Percentiles rank a stretch among this genome's conserved stretches.
phyloP scores from a whole-genome alignment of 2,113 vertebrate species.

The Ophiodon elongatus region DNA sequence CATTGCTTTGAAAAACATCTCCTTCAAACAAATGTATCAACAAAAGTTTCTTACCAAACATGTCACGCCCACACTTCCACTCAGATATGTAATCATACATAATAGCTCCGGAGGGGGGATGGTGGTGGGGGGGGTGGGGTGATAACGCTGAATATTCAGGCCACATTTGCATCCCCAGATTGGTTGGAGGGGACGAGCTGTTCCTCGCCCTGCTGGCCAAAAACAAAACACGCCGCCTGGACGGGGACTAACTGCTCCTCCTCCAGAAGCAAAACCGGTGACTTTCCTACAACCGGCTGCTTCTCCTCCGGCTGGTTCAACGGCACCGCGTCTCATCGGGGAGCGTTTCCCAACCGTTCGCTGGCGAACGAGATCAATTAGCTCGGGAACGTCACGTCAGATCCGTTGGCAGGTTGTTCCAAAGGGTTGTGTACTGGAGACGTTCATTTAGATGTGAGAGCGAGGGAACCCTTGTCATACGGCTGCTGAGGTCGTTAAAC shows the following conservation, averaged over 20 bases:
- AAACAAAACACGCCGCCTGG: not conserved
- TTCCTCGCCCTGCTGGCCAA: not conserved
- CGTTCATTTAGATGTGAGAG: not conserved
- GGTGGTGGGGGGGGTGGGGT: too few species aligned
- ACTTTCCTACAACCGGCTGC: not conserved
- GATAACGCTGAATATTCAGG: not conserved
- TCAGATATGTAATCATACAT: not conserved
- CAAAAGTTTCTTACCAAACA: too few species aligned
- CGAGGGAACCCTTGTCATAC: not conserved
- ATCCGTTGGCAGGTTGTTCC: not conserved
- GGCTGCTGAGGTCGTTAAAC: too few species aligned
- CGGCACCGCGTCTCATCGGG: not conserved
- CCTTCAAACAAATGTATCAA: too few species aligned
- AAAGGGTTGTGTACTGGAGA: not conserved
- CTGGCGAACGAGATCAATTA: not conserved
- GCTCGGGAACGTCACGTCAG: not conserved
- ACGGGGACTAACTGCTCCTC: not conserved
- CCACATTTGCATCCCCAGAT: conserved; percentile 19
- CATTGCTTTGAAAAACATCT: too few species aligned
- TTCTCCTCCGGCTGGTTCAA: not conserved
- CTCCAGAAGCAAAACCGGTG: not conserved
- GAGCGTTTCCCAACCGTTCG: too few species aligned
- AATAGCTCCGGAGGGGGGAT: not conserved
- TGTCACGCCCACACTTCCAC: too few species aligned
- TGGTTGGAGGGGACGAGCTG: conserved; percentile 6